Evolutionary conservation across 1,140 invertebrate genomes (phyloP).

Genomic region (Aphaenogaster ashmeadi): DNA sequence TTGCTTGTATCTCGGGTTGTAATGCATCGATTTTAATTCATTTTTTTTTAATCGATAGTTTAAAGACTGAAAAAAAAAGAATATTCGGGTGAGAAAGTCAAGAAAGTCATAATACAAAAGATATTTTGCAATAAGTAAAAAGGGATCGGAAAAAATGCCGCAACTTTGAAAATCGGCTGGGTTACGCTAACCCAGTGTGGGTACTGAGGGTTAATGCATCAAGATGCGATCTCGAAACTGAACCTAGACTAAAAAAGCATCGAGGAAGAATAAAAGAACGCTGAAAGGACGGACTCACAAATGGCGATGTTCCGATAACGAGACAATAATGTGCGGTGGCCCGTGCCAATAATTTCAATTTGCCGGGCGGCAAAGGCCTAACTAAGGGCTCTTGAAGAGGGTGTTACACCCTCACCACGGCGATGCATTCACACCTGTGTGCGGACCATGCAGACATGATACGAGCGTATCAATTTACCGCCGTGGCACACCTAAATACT

Average conservation of each 20-base stretch:
- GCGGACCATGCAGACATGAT: background rate
- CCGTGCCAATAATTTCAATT: constrained; percentile 80
- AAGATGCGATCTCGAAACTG: constrained; percentile 25
- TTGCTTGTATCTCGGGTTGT: too few relatives aligned
- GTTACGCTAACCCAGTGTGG: too few relatives aligned
- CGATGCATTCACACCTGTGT: constrained; percentile 38
- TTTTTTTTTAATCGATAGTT: too few relatives aligned
- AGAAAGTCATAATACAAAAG: too few relatives aligned
- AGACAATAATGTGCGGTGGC: constrained; percentile 77
- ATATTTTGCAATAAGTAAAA: too few relatives aligned
- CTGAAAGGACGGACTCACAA: constrained; percentile 62
- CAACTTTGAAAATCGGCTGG: too few relatives aligned
- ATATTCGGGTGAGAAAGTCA: too few relatives aligned
- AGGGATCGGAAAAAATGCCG: too few relatives aligned
- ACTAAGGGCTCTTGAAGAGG: constrained; percentile 41
- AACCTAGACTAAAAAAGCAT: constrained; percentile 43
- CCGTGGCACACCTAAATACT: background rate
- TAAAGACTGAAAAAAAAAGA: too few relatives aligned
- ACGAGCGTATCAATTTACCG: constrained; percentile 28
- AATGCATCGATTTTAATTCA: too few relatives aligned
- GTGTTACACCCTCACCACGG: background rate
- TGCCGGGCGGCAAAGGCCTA: constrained; percentile 12
- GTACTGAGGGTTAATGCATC: background rate
- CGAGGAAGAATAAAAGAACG: constrained; percentile 50
- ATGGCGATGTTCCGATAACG: constrained; percentile 77